Percentiles rank a stretch among this genome's conserved stretches.
These are phyloP conservation scores for Pachyuromys duprasi DNA, from an alignment of 2,797 vertebrate genomes.

Conservation along the genomic window DNA sequence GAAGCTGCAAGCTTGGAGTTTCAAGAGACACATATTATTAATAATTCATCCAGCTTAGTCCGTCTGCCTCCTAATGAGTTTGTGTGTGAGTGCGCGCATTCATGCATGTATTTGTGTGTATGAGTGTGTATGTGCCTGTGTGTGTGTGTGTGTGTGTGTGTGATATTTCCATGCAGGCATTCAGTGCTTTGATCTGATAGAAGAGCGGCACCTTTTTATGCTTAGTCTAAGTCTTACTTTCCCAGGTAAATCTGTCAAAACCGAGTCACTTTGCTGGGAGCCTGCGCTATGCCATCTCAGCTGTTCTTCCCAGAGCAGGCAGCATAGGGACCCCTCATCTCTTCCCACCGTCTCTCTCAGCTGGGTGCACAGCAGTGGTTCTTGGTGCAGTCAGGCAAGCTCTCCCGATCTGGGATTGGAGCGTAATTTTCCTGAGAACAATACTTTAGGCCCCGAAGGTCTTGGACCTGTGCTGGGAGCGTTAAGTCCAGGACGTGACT, in stretches of 20 bases:
- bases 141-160: not conserved
- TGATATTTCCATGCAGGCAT: not conserved
- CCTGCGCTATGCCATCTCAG: not conserved
- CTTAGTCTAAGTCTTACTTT: conserved; percentile 30
- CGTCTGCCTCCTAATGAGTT: not conserved
- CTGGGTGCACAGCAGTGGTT: not conserved
- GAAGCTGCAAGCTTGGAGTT: conserved; percentile 21
- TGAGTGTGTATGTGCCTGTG: not conserved
- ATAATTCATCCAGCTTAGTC: conserved; percentile 20
- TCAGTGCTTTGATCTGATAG: not conserved
- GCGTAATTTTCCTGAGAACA: conserved; percentile 34
- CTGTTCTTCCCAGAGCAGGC: not conserved
- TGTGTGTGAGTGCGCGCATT: not conserved
- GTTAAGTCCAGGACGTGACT: not conserved
- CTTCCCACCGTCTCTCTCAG: fast-evolving
- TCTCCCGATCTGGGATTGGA: not conserved
- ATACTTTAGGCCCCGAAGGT: not conserved
- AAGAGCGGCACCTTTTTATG: not conserved
- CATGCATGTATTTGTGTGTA: not conserved
- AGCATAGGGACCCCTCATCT: too few relatives aligned
- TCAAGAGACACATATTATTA: conserved; percentile 43
- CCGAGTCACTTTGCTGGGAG: not conserved
- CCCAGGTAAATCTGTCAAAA: not conserved
- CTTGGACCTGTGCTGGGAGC: not conserved
- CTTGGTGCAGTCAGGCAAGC: not conserved